Evolutionary conservation across 2,888 invertebrate species (phyloP).

Genomic region (Tenodera sinensis): DNA sequence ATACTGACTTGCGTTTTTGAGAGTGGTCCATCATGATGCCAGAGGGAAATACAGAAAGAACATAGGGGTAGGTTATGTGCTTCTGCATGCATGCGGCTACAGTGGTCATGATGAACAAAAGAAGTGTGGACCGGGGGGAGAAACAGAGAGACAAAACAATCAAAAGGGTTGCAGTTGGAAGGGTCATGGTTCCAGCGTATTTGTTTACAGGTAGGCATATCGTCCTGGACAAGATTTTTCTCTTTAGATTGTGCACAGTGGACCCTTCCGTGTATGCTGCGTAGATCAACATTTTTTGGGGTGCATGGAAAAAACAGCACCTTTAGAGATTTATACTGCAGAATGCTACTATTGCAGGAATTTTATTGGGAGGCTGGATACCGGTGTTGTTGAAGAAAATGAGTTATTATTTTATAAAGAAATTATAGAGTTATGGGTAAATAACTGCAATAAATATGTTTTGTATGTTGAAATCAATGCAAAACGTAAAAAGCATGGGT

Average conservation of each 20-base stretch:
- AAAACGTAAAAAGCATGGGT: too few relatives aligned
- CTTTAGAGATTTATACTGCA: not conserved
- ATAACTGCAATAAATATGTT: too few relatives aligned
- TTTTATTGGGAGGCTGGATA: too few relatives aligned
- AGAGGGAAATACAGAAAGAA: not conserved
- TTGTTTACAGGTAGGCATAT: constrained; percentile 6
- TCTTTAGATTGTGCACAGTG: not conserved
- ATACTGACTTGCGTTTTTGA: not conserved
- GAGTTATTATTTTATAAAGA: too few relatives aligned
- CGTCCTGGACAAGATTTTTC: constrained; percentile 2
- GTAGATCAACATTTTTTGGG: not conserved
- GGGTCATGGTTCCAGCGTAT: not conserved
- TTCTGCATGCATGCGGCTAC: not conserved
- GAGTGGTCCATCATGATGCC: not conserved
- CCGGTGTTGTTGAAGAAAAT: too few relatives aligned
- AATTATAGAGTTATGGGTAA: too few relatives aligned
- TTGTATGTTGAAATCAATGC: too few relatives aligned
- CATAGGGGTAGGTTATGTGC: not conserved
- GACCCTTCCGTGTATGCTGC: not conserved
- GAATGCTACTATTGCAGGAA: not conserved
- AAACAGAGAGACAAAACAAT: not conserved
- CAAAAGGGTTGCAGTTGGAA: not conserved
- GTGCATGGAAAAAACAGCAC: not conserved
- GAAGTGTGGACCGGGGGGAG: not conserved
- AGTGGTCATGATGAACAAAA: not conserved